phyloP scores from a whole-genome alignment of 2,797 vertebrate species.

The Carduelis carduelis region DNA sequence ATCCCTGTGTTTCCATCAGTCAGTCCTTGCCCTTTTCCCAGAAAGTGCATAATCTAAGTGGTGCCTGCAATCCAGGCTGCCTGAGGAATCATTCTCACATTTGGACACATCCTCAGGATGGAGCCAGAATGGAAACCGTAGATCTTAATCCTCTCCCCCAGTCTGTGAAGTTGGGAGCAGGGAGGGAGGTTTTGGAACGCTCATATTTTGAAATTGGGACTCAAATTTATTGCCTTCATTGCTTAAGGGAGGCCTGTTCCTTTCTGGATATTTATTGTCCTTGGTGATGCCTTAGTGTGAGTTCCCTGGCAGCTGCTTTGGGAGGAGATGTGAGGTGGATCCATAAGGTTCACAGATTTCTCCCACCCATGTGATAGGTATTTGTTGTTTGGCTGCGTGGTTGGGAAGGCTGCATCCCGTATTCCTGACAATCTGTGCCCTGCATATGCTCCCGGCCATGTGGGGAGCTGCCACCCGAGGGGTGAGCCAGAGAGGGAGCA shows the following conservation, averaged over 20 bases:
- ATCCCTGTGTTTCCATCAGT: not conserved
- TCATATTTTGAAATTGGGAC: not conserved
- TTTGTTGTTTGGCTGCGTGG: not conserved
- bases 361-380: not conserved
- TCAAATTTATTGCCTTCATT: not conserved
- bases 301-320: not conserved
- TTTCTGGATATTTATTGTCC: not conserved
- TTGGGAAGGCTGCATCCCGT: not conserved
- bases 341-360: not conserved
- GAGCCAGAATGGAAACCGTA: not conserved
- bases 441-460: fast-evolving
- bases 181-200: not conserved
- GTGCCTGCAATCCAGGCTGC: not conserved
- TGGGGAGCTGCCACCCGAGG: not conserved
- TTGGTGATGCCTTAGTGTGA: not conserved
- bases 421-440: not conserved
- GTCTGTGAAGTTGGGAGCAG: not conserved
- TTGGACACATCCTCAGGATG: not conserved
- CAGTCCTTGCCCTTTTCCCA: not conserved
- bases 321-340: not conserved
- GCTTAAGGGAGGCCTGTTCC: not conserved
- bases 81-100: not conserved
- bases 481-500: not conserved
- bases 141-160: not conserved
- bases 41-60: not conserved